Percentiles rank a stretch among this genome's conserved stretches.
phyloP scores from a whole-genome alignment of 2,113 vertebrate genomes.

The Rynchops niger region DNA sequence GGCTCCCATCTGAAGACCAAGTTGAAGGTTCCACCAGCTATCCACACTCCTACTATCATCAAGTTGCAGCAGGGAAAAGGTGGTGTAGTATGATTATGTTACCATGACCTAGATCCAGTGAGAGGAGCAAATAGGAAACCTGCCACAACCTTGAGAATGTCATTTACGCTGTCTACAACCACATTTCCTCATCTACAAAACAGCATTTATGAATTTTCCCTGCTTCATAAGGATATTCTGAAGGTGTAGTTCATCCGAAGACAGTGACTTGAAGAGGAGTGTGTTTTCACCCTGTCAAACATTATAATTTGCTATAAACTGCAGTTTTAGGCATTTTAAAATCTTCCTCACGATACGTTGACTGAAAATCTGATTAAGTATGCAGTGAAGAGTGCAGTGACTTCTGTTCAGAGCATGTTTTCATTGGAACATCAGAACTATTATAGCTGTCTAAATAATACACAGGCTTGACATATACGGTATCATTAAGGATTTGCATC shows the following conservation, averaged over 20 bases:
- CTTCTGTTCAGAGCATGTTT: neutral
- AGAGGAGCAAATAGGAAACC: neutral
- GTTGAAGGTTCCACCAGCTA: neutral
- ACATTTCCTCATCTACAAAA: neutral
- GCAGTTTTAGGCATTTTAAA: neutral
- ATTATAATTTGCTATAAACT: constrained; percentile 28
- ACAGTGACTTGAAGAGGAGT: constrained; percentile 19
- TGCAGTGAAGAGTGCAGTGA: neutral
- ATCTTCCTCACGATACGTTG: neutral
- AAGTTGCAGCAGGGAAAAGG: neutral
- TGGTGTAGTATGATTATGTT: neutral
- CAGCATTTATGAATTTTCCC: neutral
- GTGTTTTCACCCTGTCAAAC: constrained; percentile 9
- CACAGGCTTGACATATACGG: neutral
- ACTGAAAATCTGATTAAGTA: constrained; percentile 1
- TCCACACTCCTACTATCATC: neutral
- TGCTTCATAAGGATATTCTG: neutral
- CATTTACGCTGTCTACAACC: neutral
- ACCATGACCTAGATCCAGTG: neutral
- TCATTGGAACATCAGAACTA: neutral
- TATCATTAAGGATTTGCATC: constrained; percentile 26
- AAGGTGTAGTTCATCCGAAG: constrained; percentile 17
- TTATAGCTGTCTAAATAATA: constrained; percentile 24
- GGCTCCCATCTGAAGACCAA: neutral
- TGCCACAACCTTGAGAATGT: neutral